Conservation (phyloP, 1,140 invertebrate species). For the Holcopasites calliopsidis region DNA sequence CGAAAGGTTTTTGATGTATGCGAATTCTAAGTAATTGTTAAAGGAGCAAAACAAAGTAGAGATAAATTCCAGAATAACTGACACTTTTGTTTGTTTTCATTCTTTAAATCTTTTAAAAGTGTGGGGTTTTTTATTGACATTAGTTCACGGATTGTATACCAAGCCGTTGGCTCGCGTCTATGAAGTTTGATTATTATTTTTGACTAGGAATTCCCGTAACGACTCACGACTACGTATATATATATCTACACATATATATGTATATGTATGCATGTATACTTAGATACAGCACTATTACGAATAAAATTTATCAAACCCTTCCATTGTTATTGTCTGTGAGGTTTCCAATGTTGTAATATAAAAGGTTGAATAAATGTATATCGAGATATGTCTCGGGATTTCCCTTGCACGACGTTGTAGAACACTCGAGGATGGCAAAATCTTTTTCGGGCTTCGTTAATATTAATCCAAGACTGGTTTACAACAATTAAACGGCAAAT, state of each 20-base stretch:
- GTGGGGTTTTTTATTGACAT: background rate
- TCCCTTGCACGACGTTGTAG: too few species aligned
- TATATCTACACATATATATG: too few species aligned
- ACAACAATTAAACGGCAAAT: too few species aligned
- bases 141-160: background rate
- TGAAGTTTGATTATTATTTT: too few species aligned
- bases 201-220: too few species aligned
- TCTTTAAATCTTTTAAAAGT: background rate
- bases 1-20: background rate
- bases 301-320: background rate
- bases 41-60: background rate
- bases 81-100: background rate
- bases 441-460: too few species aligned
- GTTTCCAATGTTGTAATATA: constrained; percentile 8
- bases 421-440: too few species aligned
- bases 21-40: background rate
- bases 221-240: too few species aligned
- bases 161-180: too few species aligned
- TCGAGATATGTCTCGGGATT: background rate
- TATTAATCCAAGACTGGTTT: too few species aligned
- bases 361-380: constrained; percentile 10
- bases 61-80: too few species aligned
- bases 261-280: too few species aligned
- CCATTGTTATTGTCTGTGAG: background rate
- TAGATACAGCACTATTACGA: background rate